phyloP scores from a whole-genome alignment of 2,113 vertebrate species.

The Dendrocopos noguchii region DNA sequence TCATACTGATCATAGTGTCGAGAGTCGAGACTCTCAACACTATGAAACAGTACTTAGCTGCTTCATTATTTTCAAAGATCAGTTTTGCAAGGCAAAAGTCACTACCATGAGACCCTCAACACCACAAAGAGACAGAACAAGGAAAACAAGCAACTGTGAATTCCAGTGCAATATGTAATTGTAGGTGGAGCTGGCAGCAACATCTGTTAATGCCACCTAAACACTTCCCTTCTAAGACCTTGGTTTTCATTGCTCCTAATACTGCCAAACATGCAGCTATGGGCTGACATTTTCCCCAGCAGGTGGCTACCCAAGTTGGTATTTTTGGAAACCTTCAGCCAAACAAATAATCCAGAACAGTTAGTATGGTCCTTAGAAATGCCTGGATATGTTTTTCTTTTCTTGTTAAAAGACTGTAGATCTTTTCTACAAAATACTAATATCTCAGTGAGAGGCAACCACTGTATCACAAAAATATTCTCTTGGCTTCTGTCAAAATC shows the following conservation, averaged over 20 bases:
- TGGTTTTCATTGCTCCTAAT: neutral
- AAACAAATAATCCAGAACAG: neutral
- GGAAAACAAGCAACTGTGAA: neutral
- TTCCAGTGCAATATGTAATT: neutral
- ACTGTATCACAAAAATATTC: neutral
- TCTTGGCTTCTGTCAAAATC: neutral
- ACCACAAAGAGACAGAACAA: neutral
- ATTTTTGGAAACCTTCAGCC: neutral
- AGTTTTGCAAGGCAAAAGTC: neutral
- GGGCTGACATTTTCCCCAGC: neutral
- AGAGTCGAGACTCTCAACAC: neutral
- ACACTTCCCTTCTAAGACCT: neutral
- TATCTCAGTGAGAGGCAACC: neutral
- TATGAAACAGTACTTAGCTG: neutral
- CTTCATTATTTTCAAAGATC: neutral
- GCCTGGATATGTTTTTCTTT: neutral
- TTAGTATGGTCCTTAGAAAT: neutral
- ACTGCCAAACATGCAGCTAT: neutral
- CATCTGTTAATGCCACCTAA: neutral
- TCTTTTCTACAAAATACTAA: neutral
- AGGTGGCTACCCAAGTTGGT: neutral
- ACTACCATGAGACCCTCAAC: neutral
- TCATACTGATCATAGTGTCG: neutral
- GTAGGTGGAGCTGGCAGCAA: conserved; percentile 5
- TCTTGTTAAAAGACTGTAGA: neutral